Percentiles rank a stretch among this genome's conserved stretches.
These are phyloP conservation scores for Tautogolabrus adspersus DNA, from an alignment of 2,113 vertebrate species.

Conservation along the genomic window DNA sequence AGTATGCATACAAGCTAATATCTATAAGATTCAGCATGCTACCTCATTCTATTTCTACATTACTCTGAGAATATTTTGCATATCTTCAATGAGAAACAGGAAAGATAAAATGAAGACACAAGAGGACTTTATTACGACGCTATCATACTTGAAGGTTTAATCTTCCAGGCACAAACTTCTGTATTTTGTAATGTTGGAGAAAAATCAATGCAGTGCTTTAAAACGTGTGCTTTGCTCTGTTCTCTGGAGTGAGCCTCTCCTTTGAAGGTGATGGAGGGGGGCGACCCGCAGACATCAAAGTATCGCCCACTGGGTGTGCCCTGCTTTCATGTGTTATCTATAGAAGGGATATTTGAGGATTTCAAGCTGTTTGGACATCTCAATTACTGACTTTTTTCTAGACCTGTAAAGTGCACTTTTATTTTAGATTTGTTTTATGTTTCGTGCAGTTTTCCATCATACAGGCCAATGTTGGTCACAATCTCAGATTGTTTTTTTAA, in stretches of 20 bases:
- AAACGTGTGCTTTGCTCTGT: constrained; percentile 8
- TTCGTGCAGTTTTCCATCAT: too few relatives aligned
- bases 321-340: constrained; percentile 53
- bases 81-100: too few relatives aligned
- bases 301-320: constrained; percentile 45
- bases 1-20: neutral
- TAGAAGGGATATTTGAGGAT: constrained; percentile 28
- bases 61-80: too few relatives aligned
- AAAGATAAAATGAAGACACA: too few relatives aligned
- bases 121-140: too few relatives aligned
- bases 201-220: neutral
- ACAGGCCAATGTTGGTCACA: neutral
- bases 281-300: constrained; percentile 38
- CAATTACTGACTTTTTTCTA: constrained; percentile 29
- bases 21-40: too few relatives aligned
- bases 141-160: neutral
- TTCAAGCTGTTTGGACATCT: constrained; percentile 23
- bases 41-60: too few relatives aligned
- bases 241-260: neutral
- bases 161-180: neutral
- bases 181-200: neutral
- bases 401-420: neutral
- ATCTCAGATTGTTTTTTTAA: neutral
- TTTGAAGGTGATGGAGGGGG: constrained; percentile 44
- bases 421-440: neutral